These are phyloP conservation scores for Enteromius viviparus DNA, from an alignment of 2,797 vertebrate species.

Conservation along the genomic window DNA sequence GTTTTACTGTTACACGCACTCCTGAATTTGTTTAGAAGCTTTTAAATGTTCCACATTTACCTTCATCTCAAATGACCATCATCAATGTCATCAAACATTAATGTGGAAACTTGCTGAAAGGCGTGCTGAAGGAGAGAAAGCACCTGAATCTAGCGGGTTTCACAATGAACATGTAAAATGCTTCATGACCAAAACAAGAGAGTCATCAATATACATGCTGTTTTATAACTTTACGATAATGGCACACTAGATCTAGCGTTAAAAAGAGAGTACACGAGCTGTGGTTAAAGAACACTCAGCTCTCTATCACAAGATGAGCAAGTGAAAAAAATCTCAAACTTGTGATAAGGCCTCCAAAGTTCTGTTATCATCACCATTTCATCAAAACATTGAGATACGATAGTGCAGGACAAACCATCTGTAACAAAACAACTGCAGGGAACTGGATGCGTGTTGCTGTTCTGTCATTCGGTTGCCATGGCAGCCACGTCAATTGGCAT, in stretches of 20 bases:
- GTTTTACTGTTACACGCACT: background rate
- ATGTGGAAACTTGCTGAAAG: conserved; percentile 32
- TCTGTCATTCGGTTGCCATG: conserved; percentile 22
- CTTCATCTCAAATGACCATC: conserved; percentile 16
- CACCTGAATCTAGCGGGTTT: background rate
- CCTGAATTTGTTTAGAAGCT: background rate
- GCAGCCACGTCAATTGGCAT: conserved; percentile 6
- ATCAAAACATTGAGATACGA: background rate
- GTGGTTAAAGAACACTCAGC: background rate
- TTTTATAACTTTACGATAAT: background rate
- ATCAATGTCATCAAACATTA: conserved; percentile 19
- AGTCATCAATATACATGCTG: background rate
- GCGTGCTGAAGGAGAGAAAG: background rate
- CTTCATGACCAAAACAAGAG: conserved; percentile 10
- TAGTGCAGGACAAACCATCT: conserved; percentile 7
- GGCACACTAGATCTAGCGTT: background rate
- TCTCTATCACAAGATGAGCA: background rate
- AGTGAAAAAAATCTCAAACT: background rate
- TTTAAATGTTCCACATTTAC: background rate
- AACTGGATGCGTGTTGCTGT: background rate
- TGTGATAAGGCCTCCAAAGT: background rate
- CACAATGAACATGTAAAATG: background rate
- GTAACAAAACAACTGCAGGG: conserved; percentile 9
- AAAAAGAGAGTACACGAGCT: background rate
- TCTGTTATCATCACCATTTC: background rate